These are phyloP conservation scores for Actenoides lindsayi DNA, from an alignment of 2,113 vertebrate species.

Conservation along the genomic window DNA sequence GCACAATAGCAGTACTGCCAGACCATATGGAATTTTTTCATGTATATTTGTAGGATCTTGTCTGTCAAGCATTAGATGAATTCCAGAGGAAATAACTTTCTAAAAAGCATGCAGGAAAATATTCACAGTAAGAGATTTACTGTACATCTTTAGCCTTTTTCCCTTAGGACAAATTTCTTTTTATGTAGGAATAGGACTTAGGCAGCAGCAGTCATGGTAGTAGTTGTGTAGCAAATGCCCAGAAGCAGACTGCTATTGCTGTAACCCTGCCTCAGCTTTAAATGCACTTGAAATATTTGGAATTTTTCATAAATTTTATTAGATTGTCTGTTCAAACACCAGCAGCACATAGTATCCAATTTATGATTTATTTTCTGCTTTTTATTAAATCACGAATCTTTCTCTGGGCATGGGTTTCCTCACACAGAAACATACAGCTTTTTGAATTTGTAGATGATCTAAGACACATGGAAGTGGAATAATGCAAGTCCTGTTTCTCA, in stretches of 20 bases:
- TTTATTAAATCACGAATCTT: conserved; percentile 10
- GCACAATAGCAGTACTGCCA: background rate
- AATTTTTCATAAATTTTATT: conserved; percentile 40
- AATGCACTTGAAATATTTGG: conserved; percentile 23
- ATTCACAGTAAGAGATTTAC: conserved; percentile 4
- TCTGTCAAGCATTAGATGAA: background rate
- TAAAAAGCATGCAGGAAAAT: background rate
- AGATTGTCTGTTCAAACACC: background rate
- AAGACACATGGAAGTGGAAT: background rate
- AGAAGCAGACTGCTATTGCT: conserved; percentile 19
- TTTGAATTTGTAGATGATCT: background rate
- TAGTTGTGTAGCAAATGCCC: background rate
- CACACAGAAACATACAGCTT: background rate
- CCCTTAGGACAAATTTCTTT: background rate
- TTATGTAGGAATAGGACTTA: conserved; percentile 2
- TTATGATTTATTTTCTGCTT: background rate
- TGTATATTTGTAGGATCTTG: background rate
- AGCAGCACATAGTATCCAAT: background rate
- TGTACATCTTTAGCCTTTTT: background rate
- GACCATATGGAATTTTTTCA: background rate
- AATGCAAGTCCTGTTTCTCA: background rate
- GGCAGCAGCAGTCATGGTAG: background rate
- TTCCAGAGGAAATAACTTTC: conserved; percentile 34
- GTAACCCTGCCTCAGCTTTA: background rate
- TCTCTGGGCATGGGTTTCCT: background rate